These are phyloP conservation scores for Podarcis lilfordi DNA, from an alignment of 2,797 vertebrate genomes.

Conservation along the genomic window DNA sequence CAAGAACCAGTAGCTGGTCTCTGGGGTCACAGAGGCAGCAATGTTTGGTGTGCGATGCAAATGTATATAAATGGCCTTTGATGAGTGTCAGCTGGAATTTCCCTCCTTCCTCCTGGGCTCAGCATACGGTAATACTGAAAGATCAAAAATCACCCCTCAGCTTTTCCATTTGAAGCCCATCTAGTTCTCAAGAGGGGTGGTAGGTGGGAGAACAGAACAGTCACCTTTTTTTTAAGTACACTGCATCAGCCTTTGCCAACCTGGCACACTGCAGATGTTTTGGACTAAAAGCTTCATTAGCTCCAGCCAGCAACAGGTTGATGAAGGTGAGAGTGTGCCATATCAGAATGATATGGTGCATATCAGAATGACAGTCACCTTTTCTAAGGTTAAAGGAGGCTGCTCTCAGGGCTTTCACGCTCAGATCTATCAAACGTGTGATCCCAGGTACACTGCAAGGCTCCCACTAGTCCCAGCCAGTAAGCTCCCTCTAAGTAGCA, in stretches of 20 bases:
- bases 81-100: slow-evolving; percentile 19
- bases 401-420: neutral
- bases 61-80: neutral
- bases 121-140: slow-evolving; percentile 3
- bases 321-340: neutral
- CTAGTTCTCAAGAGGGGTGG: neutral
- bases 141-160: neutral
- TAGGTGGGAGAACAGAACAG: neutral
- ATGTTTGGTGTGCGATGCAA: neutral
- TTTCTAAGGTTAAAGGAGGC: neutral
- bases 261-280: too few species aligned
- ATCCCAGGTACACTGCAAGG: too few species aligned
- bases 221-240: neutral
- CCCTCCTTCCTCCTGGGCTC: slow-evolving; percentile 10
- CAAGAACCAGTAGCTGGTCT: neutral
- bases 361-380: neutral
- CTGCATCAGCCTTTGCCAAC: neutral
- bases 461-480: too few species aligned
- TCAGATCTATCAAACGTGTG: neutral
- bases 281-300: too few species aligned
- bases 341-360: neutral
- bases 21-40: neutral
- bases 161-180: neutral
- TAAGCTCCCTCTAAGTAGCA: too few species aligned
- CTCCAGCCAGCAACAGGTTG: too few species aligned